phyloP scores from a whole-genome alignment of 2,888 invertebrate species.

The Leptopterna dolabrata region DNA sequence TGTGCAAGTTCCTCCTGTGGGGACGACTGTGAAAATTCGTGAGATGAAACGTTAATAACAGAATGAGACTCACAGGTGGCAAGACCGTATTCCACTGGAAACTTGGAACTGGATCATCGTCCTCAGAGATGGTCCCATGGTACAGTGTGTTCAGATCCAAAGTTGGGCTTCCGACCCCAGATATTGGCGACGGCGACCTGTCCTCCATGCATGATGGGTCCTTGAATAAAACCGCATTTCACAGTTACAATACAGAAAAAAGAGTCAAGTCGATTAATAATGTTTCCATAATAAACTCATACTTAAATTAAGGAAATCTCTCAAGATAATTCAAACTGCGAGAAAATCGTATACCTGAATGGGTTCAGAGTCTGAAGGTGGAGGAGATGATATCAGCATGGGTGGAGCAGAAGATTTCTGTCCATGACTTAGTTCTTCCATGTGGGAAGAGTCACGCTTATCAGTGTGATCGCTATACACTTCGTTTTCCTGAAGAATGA shows the following conservation, averaged over 20 bases:
- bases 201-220: conserved; percentile 34
- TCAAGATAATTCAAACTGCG: too few relatives aligned
- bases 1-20: too few relatives aligned
- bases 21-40: too few relatives aligned
- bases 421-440: not conserved
- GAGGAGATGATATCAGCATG: not conserved
- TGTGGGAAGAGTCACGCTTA: not conserved
- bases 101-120: conserved; percentile 69
- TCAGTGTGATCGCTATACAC: not conserved
- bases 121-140: conserved; percentile 70
- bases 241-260: not conserved
- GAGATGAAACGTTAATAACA: too few relatives aligned
- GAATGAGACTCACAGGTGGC: conserved; percentile 15
- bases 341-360: not conserved
- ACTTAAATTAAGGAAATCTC: too few relatives aligned
- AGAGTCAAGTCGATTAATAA: too few relatives aligned
- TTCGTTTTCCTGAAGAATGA: conserved; percentile 23
- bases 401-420: conserved; percentile 16
- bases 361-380: conserved; percentile 8
- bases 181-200: conserved; percentile 57
- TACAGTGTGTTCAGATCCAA: conserved; percentile 71
- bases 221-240: not conserved
- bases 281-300: too few relatives aligned
- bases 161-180: conserved; percentile 65
- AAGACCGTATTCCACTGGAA: conserved; percentile 36